Percentiles rank a stretch among this genome's conserved stretches.
phyloP scores from a whole-genome alignment of 2,113 vertebrate species.

The Rhinopomastus cyanomelas region DNA sequence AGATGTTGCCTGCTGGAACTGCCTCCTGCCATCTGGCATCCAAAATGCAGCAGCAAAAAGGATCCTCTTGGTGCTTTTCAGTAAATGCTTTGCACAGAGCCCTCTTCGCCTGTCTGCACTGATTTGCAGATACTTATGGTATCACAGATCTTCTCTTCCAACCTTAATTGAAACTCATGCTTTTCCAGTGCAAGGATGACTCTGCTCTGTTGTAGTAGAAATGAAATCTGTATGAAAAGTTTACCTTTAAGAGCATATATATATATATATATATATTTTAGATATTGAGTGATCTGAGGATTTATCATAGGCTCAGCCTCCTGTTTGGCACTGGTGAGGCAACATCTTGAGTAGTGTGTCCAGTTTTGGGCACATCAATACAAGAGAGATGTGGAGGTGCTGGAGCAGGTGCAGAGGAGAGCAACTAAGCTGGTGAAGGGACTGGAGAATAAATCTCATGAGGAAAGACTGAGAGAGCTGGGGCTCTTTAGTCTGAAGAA shows the following conservation, averaged over 20 bases:
- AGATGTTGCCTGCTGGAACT: constrained; percentile 51
- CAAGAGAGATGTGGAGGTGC: too few relatives aligned
- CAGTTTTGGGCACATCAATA: too few relatives aligned
- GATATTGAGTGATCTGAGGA: too few relatives aligned
- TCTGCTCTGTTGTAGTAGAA: neutral
- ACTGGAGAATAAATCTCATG: too few relatives aligned
- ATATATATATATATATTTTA: too few relatives aligned
- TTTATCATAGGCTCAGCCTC: too few relatives aligned
- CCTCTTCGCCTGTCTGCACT: constrained; percentile 35
- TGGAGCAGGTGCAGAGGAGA: too few relatives aligned
- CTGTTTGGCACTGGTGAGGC: too few relatives aligned
- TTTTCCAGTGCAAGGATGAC: neutral
- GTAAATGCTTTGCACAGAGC: constrained; percentile 24
- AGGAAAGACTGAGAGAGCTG: too few relatives aligned
- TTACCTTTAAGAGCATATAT: neutral
- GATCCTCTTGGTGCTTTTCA: constrained; percentile 32
- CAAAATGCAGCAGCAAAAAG: constrained; percentile 26
- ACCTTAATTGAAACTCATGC: neutral
- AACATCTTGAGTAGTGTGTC: too few relatives aligned
- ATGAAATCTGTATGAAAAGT: neutral
- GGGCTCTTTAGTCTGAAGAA: too few relatives aligned
- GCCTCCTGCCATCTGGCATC: constrained; percentile 33
- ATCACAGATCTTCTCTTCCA: neutral
- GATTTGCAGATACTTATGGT: neutral
- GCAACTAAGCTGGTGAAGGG: too few relatives aligned